phyloP scores from a whole-genome alignment of 1,140 invertebrate genomes.

The Calycopis cecrops region DNA sequence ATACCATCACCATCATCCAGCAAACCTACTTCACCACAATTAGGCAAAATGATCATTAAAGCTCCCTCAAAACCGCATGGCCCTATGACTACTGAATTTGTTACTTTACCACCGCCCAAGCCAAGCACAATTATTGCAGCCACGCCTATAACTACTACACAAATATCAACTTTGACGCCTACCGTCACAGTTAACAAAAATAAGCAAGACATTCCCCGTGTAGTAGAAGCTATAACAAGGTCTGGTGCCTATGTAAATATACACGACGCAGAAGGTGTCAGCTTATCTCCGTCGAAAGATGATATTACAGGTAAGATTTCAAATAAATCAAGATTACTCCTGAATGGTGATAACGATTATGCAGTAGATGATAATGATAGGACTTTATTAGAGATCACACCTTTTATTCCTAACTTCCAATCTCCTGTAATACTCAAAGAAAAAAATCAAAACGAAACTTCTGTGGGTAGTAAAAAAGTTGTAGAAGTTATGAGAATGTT shows the following conservation, averaged over 20 bases:
- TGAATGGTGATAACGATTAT: conserved; percentile 32
- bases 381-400: conserved; percentile 40
- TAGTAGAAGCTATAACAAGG: conserved; percentile 65
- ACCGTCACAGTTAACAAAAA: conserved; percentile 31
- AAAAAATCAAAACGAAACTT: conserved; percentile 45
- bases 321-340: conserved; percentile 37
- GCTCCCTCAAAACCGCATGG: conserved; percentile 74
- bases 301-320: conserved; percentile 76
- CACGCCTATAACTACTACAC: conserved; percentile 62
- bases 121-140: conserved; percentile 76
- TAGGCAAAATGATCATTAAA: conserved; percentile 81
- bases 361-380: conserved; percentile 32
- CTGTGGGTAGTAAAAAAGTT: conserved; percentile 52
- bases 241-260: conserved; percentile 84
- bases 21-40: conserved; percentile 71
- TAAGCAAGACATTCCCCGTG: conserved; percentile 47
- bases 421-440: conserved; percentile 58
- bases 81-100: conserved; percentile 76
- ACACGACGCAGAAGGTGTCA: conserved; percentile 80
- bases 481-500: conserved; percentile 72
- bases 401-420: conserved; percentile 67
- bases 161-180: conserved; percentile 26
- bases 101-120: conserved; percentile 77
- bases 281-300: conserved; percentile 76
- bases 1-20: conserved; percentile 47